phyloP scores from a whole-genome alignment of 1,140 invertebrate species.

The Nasonia giraulti region DNA sequence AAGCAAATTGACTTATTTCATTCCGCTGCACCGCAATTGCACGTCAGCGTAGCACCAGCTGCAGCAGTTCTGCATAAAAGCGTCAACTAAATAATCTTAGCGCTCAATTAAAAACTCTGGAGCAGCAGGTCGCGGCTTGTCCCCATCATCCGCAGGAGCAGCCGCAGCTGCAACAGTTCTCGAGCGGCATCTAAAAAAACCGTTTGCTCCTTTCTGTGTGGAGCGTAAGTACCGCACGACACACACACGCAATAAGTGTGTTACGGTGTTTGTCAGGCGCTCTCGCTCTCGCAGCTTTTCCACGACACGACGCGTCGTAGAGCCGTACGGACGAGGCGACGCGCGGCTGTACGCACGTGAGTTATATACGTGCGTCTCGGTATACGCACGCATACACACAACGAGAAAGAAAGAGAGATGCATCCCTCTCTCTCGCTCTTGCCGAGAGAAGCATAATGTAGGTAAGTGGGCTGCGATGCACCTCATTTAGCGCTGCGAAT shows the following conservation, averaged over 20 bases:
- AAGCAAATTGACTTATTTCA: constrained; percentile 27
- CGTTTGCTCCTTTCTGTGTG: neutral
- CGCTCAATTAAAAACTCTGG: constrained; percentile 41
- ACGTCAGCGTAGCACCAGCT: neutral
- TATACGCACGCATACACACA: neutral
- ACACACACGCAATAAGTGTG: constrained; percentile 5
- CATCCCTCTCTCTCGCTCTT: constrained; percentile 28
- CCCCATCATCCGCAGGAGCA: neutral
- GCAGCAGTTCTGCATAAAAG: neutral
- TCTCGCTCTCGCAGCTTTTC: constrained; percentile 34
- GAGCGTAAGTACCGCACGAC: neutral
- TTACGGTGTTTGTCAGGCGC: constrained; percentile 38
- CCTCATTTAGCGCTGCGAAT: constrained; percentile 44
- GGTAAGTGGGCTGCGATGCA: constrained; percentile 71
- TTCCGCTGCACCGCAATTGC: neutral
- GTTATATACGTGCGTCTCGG: neutral
- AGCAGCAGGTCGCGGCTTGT: neutral
- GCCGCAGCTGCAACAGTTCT: neutral
- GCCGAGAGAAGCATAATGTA: constrained; percentile 65
- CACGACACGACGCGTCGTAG: neutral
- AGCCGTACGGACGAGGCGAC: constrained; percentile 4
- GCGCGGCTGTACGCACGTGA: constrained; percentile 32
- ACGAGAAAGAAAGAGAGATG: constrained; percentile 53
- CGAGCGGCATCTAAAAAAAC: neutral
- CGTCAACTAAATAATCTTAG: constrained; percentile 33